Evolutionary conservation across 23 tunicate species (phyloP), one percentile per base, ranked within the genome.

Genomic region (Clavelina lepadiformis): DNA sequence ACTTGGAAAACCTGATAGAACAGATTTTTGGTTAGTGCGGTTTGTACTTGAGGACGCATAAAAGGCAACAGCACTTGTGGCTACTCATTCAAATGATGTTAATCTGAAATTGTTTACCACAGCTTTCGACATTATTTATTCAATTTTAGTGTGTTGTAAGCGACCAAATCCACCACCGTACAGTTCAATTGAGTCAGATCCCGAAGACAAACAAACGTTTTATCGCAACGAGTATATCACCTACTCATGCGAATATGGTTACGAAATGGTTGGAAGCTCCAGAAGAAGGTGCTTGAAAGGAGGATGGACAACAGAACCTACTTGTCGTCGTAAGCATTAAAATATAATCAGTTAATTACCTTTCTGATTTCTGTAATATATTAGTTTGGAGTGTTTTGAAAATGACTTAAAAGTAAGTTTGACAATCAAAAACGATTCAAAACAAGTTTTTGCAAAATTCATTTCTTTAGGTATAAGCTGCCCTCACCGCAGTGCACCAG

Each of bases 321-420:
- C 32, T 5, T 66, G 72, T 26, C 26, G 72, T 46, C 33, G 72
- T 66, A 66, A 66, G 72, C 5, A 23, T 6, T 18, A 11, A 8
- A 8, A 15, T 41, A 8, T 41, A 41, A 41, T 11, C 15, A 8
- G 13, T 41, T 41, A 41, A 41, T 41, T 41, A n/a, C n/a, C n/a
- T n/a, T n/a, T n/a, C n/a, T n/a, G n/a, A n/a, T n/a, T n/a, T n/a
- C n/a, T n/a, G n/a, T n/a, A n/a, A n/a, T n/a, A n/a, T n/a, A n/a
- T n/a, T n/a, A n/a, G n/a, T n/a, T n/a, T n/a, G n/a, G n/a, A n/a
- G n/a, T n/a, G n/a, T n/a, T n/a, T n/a, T n/a, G n/a, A n/a, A n/a
- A n/a, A n/a, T n/a, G n/a, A n/a, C n/a, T n/a, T n/a, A n/a, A n/a
- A n/a, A n/a, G n/a, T n/a, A n/a, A n/a, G n/a, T n/a, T n/a, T n/a